Evolutionary conservation across 2,888 invertebrate species (phyloP).

Genomic region (Pimpla rufipes): DNA sequence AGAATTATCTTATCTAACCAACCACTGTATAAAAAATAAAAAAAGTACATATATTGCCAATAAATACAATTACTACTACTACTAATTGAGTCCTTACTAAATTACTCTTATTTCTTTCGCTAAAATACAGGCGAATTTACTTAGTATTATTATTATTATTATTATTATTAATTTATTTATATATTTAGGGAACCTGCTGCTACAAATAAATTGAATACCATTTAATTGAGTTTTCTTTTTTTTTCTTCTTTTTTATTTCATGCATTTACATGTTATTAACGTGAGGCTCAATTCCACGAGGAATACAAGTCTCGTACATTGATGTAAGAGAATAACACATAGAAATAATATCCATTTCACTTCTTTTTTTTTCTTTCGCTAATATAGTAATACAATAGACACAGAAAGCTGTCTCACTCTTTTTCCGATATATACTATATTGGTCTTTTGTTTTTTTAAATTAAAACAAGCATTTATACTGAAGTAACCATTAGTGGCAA

Average conservation of each 20-base stretch:
- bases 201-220: not conserved
- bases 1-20: too few relatives aligned
- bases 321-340: not conserved
- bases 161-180: too few relatives aligned
- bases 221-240: not conserved
- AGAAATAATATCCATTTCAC: not conserved
- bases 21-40: too few relatives aligned
- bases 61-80: too few relatives aligned
- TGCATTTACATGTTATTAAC: conserved; percentile 1
- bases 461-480: not conserved
- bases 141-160: too few relatives aligned
- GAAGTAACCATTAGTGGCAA: not conserved
- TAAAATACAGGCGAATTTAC: too few relatives aligned
- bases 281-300: not conserved
- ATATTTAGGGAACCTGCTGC: too few relatives aligned
- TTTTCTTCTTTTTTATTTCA: conserved; percentile 3
- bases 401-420: conserved; percentile 7
- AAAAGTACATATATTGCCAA: too few relatives aligned
- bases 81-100: too few relatives aligned
- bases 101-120: too few relatives aligned
- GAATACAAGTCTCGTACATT: conserved; percentile 2
- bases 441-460: conserved; percentile 4
- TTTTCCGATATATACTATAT: conserved; percentile 6
- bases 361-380: not conserved
- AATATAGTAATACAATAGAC: conserved; percentile 7